Conservation (phyloP, 1,140 invertebrate genomes). For the Centruroides sculpturatus region DNA sequence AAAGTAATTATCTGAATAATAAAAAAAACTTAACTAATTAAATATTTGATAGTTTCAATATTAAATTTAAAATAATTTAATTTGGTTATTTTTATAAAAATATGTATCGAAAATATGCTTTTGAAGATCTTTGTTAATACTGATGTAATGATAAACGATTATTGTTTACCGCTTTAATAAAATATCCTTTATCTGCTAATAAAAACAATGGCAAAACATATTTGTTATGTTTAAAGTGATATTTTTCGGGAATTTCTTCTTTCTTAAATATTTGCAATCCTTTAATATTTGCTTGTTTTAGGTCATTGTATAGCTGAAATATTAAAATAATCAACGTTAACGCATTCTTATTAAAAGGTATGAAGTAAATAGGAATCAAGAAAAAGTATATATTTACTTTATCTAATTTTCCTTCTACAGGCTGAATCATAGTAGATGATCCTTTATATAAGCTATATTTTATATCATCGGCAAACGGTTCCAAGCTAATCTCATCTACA, state of each 20-base stretch:
- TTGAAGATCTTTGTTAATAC: too few species aligned
- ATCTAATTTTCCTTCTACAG: conserved; percentile 8
- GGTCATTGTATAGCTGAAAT: conserved; percentile 5
- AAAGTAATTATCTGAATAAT: too few species aligned
- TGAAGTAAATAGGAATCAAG: not conserved
- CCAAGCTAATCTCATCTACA: conserved; percentile 5
- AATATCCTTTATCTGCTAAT: conserved; percentile 25
- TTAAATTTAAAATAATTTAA: too few species aligned
- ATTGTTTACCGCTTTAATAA: not conserved
- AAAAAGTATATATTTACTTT: conserved; percentile 3
- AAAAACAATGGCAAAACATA: conserved; percentile 23
- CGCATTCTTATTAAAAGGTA: not conserved
- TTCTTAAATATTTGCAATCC: conserved; percentile 23
- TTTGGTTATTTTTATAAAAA: too few species aligned
- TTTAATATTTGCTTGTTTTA: conserved; percentile 5
- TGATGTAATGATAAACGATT: too few species aligned
- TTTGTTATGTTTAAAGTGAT: conserved; percentile 23
- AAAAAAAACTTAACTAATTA: too few species aligned
- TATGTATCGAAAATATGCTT: too few species aligned
- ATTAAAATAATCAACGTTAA: not conserved
- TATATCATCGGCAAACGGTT: conserved; percentile 7
- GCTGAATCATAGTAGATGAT: conserved; percentile 3
- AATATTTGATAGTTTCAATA: too few species aligned
- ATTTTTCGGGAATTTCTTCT: conserved; percentile 24
- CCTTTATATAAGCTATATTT: conserved; percentile 9